phyloP scores from a whole-genome alignment of 2,888 invertebrate genomes.

The Nomada goodeniana region DNA sequence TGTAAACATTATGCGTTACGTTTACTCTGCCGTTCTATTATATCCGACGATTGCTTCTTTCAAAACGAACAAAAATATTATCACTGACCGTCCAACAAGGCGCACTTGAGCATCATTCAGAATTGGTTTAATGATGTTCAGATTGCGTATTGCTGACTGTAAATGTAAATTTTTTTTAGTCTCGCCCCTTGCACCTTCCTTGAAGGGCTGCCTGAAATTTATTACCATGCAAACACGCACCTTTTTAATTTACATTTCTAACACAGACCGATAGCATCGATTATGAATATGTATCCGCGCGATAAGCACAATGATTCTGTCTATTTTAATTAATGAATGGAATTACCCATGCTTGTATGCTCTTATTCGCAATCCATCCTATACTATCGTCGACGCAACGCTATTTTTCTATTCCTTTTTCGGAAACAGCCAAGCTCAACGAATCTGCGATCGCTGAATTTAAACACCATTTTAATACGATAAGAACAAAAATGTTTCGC shows the following conservation, averaged over 20 bases:
- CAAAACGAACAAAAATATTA: too few relatives aligned
- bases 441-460: too few relatives aligned
- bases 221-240: slow-evolving; percentile 34
- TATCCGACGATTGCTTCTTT: too few relatives aligned
- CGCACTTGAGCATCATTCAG: not conserved
- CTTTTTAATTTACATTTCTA: slow-evolving; percentile 42
- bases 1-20: too few relatives aligned
- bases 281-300: slow-evolving; percentile 34
- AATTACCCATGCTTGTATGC: not conserved
- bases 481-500: too few relatives aligned
- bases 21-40: too few relatives aligned
- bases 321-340: slow-evolving; percentile 24
- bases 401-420: not conserved
- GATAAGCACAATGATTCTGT: slow-evolving; percentile 7
- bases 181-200: slow-evolving; percentile 14
- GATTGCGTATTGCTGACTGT: not conserved
- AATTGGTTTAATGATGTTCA: not conserved
- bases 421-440: too few relatives aligned
- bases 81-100: not conserved
- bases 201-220: slow-evolving; percentile 14
- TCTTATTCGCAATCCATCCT: not conserved
- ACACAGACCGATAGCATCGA: slow-evolving; percentile 24
- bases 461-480: too few relatives aligned
- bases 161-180: slow-evolving; percentile 10
- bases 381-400: not conserved